A percentile compares a stretch with the other conserved stretches of the same genome.
These are phyloP conservation scores for Erebia aethiops DNA, from an alignment of 2,888 invertebrate species.

Conservation along the genomic window DNA sequence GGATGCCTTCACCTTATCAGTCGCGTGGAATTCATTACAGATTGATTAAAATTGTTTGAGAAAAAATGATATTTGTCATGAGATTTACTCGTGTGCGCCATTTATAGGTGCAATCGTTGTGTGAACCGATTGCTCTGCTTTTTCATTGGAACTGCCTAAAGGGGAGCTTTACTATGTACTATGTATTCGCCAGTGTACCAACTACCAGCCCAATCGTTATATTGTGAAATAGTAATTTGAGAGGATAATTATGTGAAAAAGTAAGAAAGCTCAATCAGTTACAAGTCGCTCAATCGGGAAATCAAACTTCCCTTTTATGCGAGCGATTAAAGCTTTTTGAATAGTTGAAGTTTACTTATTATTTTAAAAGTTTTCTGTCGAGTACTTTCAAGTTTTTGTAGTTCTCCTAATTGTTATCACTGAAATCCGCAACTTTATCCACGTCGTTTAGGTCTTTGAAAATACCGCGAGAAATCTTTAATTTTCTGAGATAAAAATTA, in stretches of 20 bases:
- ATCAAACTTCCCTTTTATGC: not conserved
- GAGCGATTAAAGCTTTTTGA: not conserved
- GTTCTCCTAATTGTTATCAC: too few relatives aligned
- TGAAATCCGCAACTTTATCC: too few relatives aligned
- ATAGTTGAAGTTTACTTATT: too few relatives aligned
- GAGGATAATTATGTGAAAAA: constrained; percentile 2
- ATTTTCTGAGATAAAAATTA: too few relatives aligned
- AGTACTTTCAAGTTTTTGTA: not conserved
- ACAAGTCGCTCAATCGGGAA: not conserved
- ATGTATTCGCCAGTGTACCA: not conserved
- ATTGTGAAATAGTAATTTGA: constrained; percentile 1
- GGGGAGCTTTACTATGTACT: constrained; percentile 10
- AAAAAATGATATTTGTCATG: constrained; percentile 37
- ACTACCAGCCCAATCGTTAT: not conserved
- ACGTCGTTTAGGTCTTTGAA: too few relatives aligned
- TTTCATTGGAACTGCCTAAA: constrained; percentile 24
- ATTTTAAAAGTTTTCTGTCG: not conserved
- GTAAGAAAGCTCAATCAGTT: not conserved
- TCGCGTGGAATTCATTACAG: constrained; percentile 31
- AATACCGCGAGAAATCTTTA: too few relatives aligned
- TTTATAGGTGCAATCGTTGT: constrained; percentile 38
- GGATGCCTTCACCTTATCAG: constrained; percentile 31
- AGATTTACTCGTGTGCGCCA: constrained; percentile 27
- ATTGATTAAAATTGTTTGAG: constrained; percentile 29
- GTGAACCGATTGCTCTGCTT: constrained; percentile 31